Base-by-base conservation (phyloP, 37 sponge, comb jelly and placozoan genomes). In the Halichondria panicea region DNA sequence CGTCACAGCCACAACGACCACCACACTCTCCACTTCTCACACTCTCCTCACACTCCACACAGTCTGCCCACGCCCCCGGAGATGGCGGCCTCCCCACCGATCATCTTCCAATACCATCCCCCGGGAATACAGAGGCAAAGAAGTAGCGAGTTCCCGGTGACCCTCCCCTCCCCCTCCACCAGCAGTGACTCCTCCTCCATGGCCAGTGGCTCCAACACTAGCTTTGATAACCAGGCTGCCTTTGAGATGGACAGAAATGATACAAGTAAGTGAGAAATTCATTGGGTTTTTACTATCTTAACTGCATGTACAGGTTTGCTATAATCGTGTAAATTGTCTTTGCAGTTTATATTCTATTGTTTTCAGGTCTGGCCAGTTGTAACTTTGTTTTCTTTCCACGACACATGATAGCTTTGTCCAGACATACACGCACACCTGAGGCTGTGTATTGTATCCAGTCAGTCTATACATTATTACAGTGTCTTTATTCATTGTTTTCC, bases 161-260 rank as follows among this genome's bases (percentile, higher is more conserved):
- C 89, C 3, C 70, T 81, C 43, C 81, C 83, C 46, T 82, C 89
- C 15, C 78, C 85, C 30, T 75, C 86, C 46, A 63, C 79, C 27
- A 72, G 86, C 66, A 52, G 69, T 38, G 79, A 83, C 61, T 75
- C 81, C 69, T 85, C 90, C 39, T 84, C 86, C 44, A 36, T 90
- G 77, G 57, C 61, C 67, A 81, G 86, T 18, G 42, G 72, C 18
- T 88, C 89, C 34, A 88, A 70, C 43, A 65, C 75, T 13, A 88
- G 88, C 65, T 75, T 65, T 75, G 89, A 87, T 21, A 43, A 34
- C 33, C 40, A 24, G 44, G 4, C 48, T 6, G 42, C 33, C 24
- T 37, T 74, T 59, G 75, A 66, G 25, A 57, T 31, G 4, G 79
- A 78, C 50, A 63, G 43, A 6, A 19, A 24, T 1, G 73, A 78